Evolutionary conservation across 1,140 invertebrate species (phyloP).

Genomic region (Sycophila sp.): DNA sequence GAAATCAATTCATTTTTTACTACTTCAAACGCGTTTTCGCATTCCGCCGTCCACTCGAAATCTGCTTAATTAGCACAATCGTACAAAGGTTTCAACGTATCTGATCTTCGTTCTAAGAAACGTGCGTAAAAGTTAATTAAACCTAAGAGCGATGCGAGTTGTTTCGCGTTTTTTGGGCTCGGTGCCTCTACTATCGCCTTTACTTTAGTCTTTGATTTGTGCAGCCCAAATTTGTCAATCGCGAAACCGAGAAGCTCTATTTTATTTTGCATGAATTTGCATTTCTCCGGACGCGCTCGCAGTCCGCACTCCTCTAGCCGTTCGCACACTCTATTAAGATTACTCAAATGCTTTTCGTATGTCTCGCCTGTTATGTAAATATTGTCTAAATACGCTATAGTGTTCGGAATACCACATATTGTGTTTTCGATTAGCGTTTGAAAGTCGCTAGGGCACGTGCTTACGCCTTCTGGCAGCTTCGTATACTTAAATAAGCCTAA

Average conservation of each 20-base stretch:
- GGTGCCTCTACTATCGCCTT: too few relatives aligned
- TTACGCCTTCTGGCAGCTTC: slow-evolving; percentile 48
- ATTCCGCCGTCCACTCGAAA: not conserved
- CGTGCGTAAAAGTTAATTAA: slow-evolving; percentile 29
- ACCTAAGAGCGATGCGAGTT: slow-evolving; percentile 31
- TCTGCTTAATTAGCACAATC: not conserved
- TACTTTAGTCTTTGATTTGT: slow-evolving; percentile 39
- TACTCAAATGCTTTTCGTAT: too few relatives aligned
- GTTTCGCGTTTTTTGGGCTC: slow-evolving; percentile 37
- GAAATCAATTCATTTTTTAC: not conserved
- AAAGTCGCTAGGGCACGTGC: slow-evolving; percentile 58
- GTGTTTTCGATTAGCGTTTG: slow-evolving; percentile 58
- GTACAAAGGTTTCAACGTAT: slow-evolving; percentile 19
- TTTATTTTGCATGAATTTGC: slow-evolving; percentile 49
- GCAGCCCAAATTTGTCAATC: slow-evolving; percentile 47
- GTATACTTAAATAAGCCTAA: slow-evolving; percentile 46
- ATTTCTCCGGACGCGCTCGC: slow-evolving; percentile 22
- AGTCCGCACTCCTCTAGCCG: slow-evolving; percentile 30
- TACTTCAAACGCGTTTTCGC: not conserved
- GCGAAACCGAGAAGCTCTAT: slow-evolving; percentile 54
- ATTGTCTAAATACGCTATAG: slow-evolving; percentile 31
- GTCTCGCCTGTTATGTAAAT: too few relatives aligned
- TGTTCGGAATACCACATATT: slow-evolving; percentile 43
- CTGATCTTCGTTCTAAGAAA: slow-evolving; percentile 11
- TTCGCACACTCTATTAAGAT: too few relatives aligned